Evolutionary conservation across 2,113 vertebrate species (phyloP), one percentile per base, ranked within the genome.

Genomic region (Henicopernis longicauda): DNA sequence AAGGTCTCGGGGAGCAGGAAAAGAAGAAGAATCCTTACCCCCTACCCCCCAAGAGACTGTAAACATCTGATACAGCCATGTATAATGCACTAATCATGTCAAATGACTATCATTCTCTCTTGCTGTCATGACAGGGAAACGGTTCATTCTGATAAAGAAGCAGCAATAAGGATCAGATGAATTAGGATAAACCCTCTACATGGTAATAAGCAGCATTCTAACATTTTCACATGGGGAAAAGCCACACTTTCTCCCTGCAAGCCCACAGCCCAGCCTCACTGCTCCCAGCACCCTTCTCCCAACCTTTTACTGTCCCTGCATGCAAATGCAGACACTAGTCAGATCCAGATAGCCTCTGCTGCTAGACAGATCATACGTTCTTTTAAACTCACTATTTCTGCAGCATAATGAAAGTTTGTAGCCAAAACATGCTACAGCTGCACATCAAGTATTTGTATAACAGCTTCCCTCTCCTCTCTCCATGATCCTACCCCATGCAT

Each of bases 381-480:
- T 47, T 65, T 73, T 19, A 42, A 95, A 72, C 11, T 58, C 42
- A 18, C 10, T 40, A 8, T n/a, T 84, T 54, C 34, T 59, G 31
- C 49, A 87, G n/a, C 29, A 13, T 16, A 92, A 78, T 38, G 34
- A 47, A 90, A 54, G 25, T 54, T 14, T 34, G 59, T 76, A 90
- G 40, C 14, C 32, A 38, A 82, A 85, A 36, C 9, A 20, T 62
- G 16, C n/a, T 34, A 25, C 0, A 32, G 57, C 3, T 79, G 49
- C 50, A 66, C 11, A 49, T 22, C 19, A 25, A 54, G 16, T 34
- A 36, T 8, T 38, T 66, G 27, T 50, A 2, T 10, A 81, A 82
- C 3, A 70, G 21, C 25, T 40, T 27, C 22, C 1, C 4, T 2
- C 13, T 5, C 29, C 11, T 55, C 2, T 52, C 15, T 9, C 22